A percentile compares a stretch with the other conserved stretches of the same genome.
These are phyloP conservation scores for Brotula barbata DNA, from an alignment of 2,797 vertebrate genomes.

Conservation along the genomic window DNA sequence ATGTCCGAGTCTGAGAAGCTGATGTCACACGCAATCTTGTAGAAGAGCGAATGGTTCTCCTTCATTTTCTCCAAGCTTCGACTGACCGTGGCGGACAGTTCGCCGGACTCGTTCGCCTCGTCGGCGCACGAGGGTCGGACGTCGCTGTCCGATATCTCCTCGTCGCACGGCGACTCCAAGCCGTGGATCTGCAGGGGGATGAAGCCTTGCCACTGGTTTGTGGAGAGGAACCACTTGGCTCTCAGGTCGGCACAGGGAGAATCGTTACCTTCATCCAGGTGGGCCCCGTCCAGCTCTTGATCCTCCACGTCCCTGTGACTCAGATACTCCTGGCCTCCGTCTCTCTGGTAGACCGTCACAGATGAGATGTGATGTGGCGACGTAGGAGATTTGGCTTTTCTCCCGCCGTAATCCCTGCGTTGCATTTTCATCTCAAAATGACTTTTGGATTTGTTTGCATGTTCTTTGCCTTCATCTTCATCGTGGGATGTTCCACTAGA, in stretches of 20 bases:
- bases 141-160: constrained; percentile 41
- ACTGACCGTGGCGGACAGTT: constrained; percentile 60
- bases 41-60: constrained; percentile 75
- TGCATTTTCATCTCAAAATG: constrained; percentile 57
- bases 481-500: constrained; percentile 46
- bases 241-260: constrained; percentile 60
- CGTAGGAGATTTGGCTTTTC: constrained; percentile 45
- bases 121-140: constrained; percentile 26
- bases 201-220: constrained; percentile 70
- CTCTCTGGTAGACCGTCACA: constrained; percentile 66
- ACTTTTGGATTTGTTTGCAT: constrained; percentile 29
- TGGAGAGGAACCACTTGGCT: constrained; percentile 80
- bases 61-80: constrained; percentile 74
- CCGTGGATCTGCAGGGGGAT: constrained; percentile 67
- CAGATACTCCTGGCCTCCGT: constrained; percentile 49
- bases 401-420: constrained; percentile 46
- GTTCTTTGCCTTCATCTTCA: constrained; percentile 35
- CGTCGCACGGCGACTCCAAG: constrained; percentile 35
- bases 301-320: constrained; percentile 34
- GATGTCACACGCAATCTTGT: constrained; percentile 74
- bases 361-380: constrained; percentile 75
- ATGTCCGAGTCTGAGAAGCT: constrained; percentile 76
- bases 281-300: constrained; percentile 31
- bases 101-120: constrained; percentile 35
- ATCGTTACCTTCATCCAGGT: constrained; percentile 32